A percentile compares a stretch with the other conserved stretches of the same genome.
Conservation (phyloP, 1,140 invertebrate species). For the Ceratosolen solmsi region DNA sequence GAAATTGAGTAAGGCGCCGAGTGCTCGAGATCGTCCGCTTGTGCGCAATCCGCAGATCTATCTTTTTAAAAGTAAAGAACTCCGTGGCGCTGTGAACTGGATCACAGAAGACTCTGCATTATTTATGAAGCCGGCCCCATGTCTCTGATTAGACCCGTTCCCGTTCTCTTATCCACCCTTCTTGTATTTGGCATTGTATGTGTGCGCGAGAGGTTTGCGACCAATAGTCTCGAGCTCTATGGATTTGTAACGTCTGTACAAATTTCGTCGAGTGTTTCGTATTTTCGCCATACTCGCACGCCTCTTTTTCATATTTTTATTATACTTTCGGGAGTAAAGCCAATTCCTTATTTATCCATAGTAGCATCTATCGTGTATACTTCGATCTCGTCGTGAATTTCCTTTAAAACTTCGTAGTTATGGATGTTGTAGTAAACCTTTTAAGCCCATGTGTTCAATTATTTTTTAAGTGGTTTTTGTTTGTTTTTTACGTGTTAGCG, state of each 20-base stretch:
- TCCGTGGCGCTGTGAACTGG: constrained; percentile 39
- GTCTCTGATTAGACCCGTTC: constrained; percentile 58
- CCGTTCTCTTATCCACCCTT: not conserved
- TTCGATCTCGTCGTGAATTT: no score
- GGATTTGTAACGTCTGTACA: constrained; percentile 22
- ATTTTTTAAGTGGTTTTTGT: no score
- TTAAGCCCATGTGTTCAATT: no score
- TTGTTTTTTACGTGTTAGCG: no score
- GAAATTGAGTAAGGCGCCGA: constrained; percentile 29
- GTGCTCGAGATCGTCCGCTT: not conserved
- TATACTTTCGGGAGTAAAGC: not conserved
- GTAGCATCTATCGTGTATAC: no score
- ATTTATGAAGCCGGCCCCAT: constrained; percentile 69
- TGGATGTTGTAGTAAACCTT: no score
- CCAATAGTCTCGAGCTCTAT: not conserved
- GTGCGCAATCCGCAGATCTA: constrained; percentile 17
- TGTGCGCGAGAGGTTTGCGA: not conserved
- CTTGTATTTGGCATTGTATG: not conserved
- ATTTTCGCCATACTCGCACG: not conserved
- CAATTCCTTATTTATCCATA: no score
- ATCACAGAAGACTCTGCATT: constrained; percentile 63
- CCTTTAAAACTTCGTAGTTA: no score
- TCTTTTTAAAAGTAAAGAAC: constrained; percentile 7
- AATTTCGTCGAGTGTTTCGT: not conserved
- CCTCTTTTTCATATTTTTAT: not conserved